Conservation (phyloP, 2,797 vertebrate genomes). For the Morus bassanus region DNA sequence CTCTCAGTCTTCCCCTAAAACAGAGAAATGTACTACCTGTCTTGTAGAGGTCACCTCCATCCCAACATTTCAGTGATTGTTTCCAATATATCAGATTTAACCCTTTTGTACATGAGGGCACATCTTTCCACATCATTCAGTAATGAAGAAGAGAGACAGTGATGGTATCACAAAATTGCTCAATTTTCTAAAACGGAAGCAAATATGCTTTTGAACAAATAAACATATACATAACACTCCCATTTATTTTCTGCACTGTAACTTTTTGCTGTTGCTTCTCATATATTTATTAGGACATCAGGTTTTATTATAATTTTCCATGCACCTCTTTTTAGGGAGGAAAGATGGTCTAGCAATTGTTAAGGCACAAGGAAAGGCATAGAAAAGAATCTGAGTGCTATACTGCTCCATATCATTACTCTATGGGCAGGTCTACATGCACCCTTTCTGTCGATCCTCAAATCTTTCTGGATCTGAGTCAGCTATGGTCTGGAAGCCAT, state of each 20-base stretch:
- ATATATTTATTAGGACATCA: not conserved
- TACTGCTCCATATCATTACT: not conserved
- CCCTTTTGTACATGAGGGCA: not conserved
- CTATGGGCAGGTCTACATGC: not conserved
- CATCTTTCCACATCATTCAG: not conserved
- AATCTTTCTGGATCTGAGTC: not conserved
- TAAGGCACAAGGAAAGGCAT: not conserved
- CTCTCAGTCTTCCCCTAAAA: not conserved
- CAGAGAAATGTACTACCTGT: not conserved
- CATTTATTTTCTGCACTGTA: not conserved
- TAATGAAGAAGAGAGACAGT: not conserved
- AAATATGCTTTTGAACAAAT: not conserved
- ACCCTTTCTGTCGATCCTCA: fast-evolving
- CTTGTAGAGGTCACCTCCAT: not conserved
- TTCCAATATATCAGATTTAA: not conserved
- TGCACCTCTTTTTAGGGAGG: not conserved
- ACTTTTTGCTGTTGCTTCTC: not conserved
- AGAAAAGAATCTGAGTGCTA: not conserved
- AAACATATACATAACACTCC: not conserved
- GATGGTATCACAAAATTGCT: not conserved
- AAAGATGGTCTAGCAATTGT: not conserved
- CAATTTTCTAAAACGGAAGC: not conserved
- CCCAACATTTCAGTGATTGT: not conserved
- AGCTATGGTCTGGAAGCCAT: not conserved
- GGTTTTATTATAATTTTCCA: not conserved